phyloP scores from a whole-genome alignment of 2,797 vertebrate species.

The Molothrus ater region DNA sequence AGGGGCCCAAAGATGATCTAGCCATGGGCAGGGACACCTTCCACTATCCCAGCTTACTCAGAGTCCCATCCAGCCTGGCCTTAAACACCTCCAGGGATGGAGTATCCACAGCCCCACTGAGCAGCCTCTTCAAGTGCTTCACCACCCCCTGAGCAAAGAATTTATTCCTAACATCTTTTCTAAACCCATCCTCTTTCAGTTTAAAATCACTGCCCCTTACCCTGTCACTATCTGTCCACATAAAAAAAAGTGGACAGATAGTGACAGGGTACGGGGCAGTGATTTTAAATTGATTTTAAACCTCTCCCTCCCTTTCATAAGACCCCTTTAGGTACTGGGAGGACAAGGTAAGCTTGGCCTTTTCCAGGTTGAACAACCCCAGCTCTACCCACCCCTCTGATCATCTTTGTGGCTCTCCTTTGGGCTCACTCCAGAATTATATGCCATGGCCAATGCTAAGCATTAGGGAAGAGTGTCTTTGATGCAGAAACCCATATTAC shows the following conservation, averaged over 20 bases:
- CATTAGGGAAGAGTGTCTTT: neutral
- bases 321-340: neutral
- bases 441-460: neutral
- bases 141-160: neutral
- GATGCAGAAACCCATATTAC: neutral
- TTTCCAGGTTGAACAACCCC: neutral
- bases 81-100: neutral
- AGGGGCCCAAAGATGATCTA: neutral
- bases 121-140: neutral
- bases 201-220: neutral
- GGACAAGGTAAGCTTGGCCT: neutral
- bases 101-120: too few relatives aligned
- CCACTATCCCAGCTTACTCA: too few relatives aligned
- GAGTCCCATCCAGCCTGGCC: neutral
- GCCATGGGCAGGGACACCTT: neutral
- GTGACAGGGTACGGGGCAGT: too few relatives aligned
- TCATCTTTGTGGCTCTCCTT: neutral
- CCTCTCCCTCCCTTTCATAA: neutral
- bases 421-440: accelerated
- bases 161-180: neutral
- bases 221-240: neutral
- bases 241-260: neutral
- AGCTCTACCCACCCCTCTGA: neutral
- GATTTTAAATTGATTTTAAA: too few relatives aligned
- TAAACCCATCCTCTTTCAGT: neutral